Evolutionary conservation across 2,888 invertebrate genomes (phyloP).

Genomic region (Agapostemon virescens): DNA sequence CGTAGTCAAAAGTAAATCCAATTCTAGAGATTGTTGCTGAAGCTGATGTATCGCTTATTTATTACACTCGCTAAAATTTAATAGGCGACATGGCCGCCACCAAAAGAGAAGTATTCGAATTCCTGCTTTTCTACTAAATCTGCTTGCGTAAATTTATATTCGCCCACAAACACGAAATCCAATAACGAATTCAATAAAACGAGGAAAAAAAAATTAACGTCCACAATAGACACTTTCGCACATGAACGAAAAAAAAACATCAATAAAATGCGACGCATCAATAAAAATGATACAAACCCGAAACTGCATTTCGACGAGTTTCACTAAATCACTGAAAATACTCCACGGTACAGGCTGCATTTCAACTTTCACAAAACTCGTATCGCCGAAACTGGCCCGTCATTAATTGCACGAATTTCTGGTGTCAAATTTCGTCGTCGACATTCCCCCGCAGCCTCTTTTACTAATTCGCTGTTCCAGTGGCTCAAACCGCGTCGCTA

Average conservation of each 20-base stretch:
- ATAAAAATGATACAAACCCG: background rate
- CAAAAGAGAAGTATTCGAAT: too few species aligned
- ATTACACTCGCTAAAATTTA: too few species aligned
- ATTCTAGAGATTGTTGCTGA: too few species aligned
- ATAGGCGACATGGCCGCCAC: too few species aligned
- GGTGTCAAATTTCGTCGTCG: background rate
- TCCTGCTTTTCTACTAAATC: too few species aligned
- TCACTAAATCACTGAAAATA: background rate
- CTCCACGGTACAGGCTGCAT: background rate
- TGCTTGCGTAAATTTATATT: background rate
- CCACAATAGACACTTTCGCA: background rate
- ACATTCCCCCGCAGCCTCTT: background rate
- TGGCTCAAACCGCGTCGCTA: constrained; percentile 5
- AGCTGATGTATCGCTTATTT: too few species aligned
- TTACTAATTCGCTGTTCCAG: constrained; percentile 29
- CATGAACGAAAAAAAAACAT: background rate
- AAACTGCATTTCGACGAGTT: background rate
- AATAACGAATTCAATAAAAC: background rate
- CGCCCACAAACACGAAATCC: background rate
- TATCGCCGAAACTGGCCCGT: background rate
- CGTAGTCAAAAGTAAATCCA: too few species aligned
- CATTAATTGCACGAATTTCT: background rate
- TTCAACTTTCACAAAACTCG: background rate
- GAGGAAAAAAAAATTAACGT: too few species aligned
- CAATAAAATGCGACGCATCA: background rate